Percentiles rank a stretch among this genome's conserved stretches.
Evolutionary conservation across 2,113 vertebrate species (phyloP).

Genomic region (Myiopsitta monachus): DNA sequence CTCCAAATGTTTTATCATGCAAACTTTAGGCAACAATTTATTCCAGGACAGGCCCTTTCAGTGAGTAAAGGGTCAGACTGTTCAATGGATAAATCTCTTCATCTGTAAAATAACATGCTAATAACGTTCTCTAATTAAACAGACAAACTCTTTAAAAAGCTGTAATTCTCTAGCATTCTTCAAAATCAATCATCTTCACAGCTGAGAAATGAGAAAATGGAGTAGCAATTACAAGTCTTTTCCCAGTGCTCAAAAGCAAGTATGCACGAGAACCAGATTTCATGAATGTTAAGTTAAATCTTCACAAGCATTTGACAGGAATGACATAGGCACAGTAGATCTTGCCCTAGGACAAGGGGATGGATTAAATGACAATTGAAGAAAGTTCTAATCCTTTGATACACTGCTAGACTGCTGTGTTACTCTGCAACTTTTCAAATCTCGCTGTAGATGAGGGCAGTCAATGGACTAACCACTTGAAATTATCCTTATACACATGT

Average conservation of each 20-base stretch:
- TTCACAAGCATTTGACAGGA: not conserved
- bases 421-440: not conserved
- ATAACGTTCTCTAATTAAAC: constrained; percentile 1
- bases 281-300: not conserved
- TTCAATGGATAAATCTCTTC: not conserved
- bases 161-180: not conserved
- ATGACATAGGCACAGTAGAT: not conserved
- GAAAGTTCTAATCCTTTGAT: not conserved
- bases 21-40: not conserved
- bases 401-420: not conserved
- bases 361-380: not conserved
- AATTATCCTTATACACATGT: not conserved
- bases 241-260: not conserved
- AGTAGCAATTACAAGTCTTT: not conserved
- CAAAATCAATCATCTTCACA: not conserved
- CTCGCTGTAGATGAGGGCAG: not conserved
- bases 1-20: not conserved
- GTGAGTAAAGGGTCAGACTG: not conserved
- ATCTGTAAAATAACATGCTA: not conserved
- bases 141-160: not conserved
- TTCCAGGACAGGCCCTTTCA: not conserved
- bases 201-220: not conserved
- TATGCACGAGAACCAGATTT: not conserved
- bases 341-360: not conserved
- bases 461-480: not conserved